Percentiles rank a stretch among this genome's conserved stretches.
Conservation (phyloP, 2,113 vertebrate species). For the Craseonycteris thonglongyai region DNA sequence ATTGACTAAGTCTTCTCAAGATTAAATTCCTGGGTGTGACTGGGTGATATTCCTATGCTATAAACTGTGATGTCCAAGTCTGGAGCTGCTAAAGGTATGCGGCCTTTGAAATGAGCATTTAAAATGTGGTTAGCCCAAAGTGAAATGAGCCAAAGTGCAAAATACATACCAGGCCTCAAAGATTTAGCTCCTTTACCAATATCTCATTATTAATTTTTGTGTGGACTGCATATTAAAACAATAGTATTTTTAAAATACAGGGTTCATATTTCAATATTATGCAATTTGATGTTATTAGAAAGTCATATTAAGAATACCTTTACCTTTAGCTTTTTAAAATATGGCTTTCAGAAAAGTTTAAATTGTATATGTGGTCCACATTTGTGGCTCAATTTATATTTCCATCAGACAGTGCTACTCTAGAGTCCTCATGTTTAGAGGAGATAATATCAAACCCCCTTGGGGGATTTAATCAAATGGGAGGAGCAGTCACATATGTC, state of each 20-base stretch:
- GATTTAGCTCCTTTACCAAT: not conserved
- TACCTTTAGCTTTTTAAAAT: not conserved
- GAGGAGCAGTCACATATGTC: not conserved
- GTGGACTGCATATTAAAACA: not conserved
- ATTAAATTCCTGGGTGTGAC: not conserved
- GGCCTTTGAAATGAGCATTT: not conserved
- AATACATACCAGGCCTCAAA: not conserved
- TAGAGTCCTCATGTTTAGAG: not conserved
- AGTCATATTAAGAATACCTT: not conserved
- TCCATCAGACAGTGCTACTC: not conserved
- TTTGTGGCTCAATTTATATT: not conserved
- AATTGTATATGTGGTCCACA: not conserved
- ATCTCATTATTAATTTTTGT: not conserved
- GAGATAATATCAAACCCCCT: not conserved
- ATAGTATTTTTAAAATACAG: not conserved
- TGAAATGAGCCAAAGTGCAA: not conserved
- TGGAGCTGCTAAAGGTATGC: not conserved
- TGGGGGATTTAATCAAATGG: not conserved
- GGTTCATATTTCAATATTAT: not conserved
- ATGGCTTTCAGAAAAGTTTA: not conserved
- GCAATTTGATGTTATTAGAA: not conserved
- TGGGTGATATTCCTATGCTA: not conserved
- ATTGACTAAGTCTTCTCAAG: not conserved
- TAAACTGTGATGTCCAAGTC: not conserved
- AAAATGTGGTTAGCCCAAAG: not conserved